Conservation (phyloP, 2,113 vertebrate species). For the Petromus typicus region DNA sequence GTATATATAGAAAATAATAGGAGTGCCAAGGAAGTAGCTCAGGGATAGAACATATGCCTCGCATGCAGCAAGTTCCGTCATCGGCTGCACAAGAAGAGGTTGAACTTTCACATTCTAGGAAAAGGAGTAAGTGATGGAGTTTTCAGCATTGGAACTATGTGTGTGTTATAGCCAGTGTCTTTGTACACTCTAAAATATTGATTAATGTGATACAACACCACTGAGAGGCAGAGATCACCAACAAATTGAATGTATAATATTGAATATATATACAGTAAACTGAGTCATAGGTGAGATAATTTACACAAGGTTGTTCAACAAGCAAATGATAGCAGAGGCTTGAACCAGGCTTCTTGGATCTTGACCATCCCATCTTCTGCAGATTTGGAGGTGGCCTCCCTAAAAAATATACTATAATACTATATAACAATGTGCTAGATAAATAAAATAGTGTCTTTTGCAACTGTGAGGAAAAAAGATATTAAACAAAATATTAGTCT, state of each 20-base stretch:
- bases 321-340: background rate
- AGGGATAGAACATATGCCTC: background rate
- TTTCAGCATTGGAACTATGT: background rate
- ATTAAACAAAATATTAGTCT: background rate
- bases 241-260: too few species aligned
- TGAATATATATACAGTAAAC: background rate
- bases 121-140: background rate
- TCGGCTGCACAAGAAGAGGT: background rate
- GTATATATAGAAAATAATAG: background rate
- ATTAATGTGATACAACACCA: background rate
- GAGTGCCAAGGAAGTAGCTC: background rate
- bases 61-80: fast-evolving
- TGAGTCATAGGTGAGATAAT: background rate
- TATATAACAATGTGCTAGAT: background rate
- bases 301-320: fast-evolving
- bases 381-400: too few species aligned
- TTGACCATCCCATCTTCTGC: too few species aligned
- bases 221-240: background rate
- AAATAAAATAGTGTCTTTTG: background rate
- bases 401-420: background rate
- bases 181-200: background rate
- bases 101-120: background rate
- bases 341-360: background rate
- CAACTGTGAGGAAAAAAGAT: background rate
- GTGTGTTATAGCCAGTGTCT: background rate